Percentiles rank a stretch among this genome's conserved stretches.
These are phyloP conservation scores for Eupithecia centaureata DNA, from an alignment of 2,888 invertebrate genomes.

Conservation along the genomic window DNA sequence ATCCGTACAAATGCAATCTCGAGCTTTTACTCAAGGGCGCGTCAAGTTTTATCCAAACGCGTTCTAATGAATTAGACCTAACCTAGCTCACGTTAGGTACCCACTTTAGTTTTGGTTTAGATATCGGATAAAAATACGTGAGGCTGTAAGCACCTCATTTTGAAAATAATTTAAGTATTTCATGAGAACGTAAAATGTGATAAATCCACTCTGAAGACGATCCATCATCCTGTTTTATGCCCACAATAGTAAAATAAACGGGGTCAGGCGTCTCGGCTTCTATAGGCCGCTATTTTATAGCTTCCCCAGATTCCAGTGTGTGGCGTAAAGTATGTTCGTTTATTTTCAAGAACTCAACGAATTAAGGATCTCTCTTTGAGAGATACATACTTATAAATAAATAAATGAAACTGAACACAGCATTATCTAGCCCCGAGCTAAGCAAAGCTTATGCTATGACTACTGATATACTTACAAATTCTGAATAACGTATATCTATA, in stretches of 20 bases:
- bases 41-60: background rate
- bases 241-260: conserved; percentile 59
- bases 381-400: too few species aligned
- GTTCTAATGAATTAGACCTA: background rate
- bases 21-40: too few species aligned
- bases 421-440: too few species aligned
- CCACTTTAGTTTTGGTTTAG: too few species aligned
- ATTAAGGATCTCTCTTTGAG: conserved; percentile 13
- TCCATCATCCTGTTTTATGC: conserved; percentile 58
- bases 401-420: too few species aligned
- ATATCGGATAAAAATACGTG: too few species aligned
- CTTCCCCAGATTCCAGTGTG: conserved; percentile 27
- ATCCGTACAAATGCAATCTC: too few species aligned
- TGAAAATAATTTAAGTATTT: conserved; percentile 20
- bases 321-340: background rate
- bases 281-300: conserved; percentile 39
- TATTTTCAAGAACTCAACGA: background rate
- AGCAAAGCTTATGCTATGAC: too few species aligned
- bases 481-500: too few species aligned
- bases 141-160: background rate
- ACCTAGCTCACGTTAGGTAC: background rate
- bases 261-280: conserved; percentile 51
- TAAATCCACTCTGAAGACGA: conserved; percentile 46
- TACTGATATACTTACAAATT: too few species aligned
- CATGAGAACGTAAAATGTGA: conserved; percentile 32